These are phyloP conservation scores for Silurus asotus DNA, from an alignment of 2,113 vertebrate genomes.

Conservation along the genomic window DNA sequence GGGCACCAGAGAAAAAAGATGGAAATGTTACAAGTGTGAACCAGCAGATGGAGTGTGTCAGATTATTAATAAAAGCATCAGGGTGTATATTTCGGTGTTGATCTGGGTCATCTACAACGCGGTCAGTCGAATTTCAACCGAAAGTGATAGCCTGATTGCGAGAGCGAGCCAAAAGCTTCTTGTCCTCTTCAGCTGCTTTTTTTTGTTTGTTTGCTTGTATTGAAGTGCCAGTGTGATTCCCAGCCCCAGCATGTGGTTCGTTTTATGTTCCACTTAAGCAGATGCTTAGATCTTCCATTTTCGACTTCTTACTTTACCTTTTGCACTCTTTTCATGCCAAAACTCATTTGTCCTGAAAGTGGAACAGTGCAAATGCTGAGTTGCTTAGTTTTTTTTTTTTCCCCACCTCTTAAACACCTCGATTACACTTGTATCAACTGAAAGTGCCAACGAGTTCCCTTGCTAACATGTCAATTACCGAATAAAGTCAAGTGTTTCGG, in stretches of 20 bases:
- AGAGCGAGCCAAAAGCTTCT: not conserved
- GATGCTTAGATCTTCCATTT: not conserved
- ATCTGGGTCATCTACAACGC: conserved; percentile 27
- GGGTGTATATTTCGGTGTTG: not conserved
- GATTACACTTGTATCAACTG: not conserved
- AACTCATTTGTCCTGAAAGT: not conserved
- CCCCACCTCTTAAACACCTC: not conserved
- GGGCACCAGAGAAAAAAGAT: not conserved
- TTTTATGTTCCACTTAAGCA: not conserved
- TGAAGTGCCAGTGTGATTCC: not conserved
- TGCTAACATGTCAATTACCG: not conserved
- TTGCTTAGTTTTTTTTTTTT: not conserved
- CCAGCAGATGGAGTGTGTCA: not conserved
- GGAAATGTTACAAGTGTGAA: not conserved
- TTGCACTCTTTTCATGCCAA: not conserved
- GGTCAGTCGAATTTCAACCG: conserved; percentile 3
- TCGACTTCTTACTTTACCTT: not conserved
- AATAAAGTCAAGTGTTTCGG: not conserved
- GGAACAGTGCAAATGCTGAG: not conserved
- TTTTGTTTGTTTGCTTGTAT: not conserved
- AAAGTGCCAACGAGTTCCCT: not conserved
- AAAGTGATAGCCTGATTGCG: not conserved
- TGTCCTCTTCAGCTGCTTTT: not conserved
- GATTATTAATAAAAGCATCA: not conserved
- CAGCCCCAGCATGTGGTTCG: not conserved